phyloP scores from a whole-genome alignment of 1,140 invertebrate genomes.

The Tribolium castaneum region DNA sequence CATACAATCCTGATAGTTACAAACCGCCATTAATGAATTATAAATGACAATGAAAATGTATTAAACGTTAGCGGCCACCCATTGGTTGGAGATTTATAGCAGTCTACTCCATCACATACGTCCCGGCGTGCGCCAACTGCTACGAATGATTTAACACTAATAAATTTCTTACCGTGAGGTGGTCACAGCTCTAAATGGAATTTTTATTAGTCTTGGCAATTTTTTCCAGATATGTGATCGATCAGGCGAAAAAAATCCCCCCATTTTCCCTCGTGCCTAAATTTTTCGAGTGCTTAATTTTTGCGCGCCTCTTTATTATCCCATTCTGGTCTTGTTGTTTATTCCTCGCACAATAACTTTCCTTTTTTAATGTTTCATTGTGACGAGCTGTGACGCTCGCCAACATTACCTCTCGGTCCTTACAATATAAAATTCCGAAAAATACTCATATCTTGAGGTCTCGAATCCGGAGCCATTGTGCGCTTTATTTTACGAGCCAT shows the following conservation, averaged over 20 bases:
- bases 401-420: neutral
- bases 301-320: neutral
- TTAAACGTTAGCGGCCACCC: conserved; percentile 31
- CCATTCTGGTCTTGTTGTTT: neutral
- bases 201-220: conserved; percentile 11
- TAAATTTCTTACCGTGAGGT: conserved; percentile 34
- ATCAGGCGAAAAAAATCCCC: neutral
- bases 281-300: neutral
- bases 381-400: neutral
- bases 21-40: conserved; percentile 6
- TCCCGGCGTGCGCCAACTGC: conserved; percentile 32
- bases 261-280: no score
- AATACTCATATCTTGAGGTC: neutral
- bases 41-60: conserved; percentile 29
- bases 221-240: neutral
- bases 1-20: conserved; percentile 1
- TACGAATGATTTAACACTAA: conserved; percentile 26
- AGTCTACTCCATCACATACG: conserved; percentile 17
- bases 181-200: conserved; percentile 2
- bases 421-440: neutral
- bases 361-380: neutral
- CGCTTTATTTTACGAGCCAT: conserved; percentile 16
- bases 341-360: neutral
- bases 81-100: conserved; percentile 25
- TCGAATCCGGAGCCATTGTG: neutral